Percentiles rank a stretch among this genome's conserved stretches.
phyloP scores from a whole-genome alignment of 2,888 invertebrate species.

The Itoplectis maculator region DNA sequence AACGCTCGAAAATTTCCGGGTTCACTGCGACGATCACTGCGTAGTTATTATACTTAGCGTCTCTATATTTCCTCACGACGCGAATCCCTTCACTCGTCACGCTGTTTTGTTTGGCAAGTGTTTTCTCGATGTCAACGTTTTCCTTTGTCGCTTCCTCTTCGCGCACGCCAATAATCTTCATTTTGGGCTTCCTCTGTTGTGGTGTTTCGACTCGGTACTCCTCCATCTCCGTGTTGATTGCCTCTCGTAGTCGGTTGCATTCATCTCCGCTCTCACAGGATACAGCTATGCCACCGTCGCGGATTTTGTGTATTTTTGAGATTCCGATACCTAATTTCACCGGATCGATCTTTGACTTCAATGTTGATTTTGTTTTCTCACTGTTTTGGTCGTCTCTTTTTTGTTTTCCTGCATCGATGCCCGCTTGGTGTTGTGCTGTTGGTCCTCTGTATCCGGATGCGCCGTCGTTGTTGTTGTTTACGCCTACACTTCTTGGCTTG shows the following conservation, averaged over 20 bases:
- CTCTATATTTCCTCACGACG: constrained; percentile 5
- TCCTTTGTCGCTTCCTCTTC: background rate
- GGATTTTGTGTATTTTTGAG: constrained; percentile 13
- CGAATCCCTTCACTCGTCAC: background rate
- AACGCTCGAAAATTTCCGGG: constrained; percentile 3
- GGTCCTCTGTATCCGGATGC: background rate
- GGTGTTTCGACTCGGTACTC: background rate
- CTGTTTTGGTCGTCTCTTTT: background rate
- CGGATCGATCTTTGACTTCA: constrained; percentile 19
- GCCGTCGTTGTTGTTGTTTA: background rate
- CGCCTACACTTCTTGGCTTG: background rate
- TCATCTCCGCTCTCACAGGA: background rate
- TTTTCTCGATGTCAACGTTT: background rate
- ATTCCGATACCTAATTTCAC: constrained; percentile 1
- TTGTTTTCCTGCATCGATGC: background rate
- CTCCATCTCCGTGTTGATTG: background rate
- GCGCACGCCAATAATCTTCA: background rate
- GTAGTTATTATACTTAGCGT: constrained; percentile 1
- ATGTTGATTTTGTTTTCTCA: background rate
- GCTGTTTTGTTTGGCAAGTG: constrained; percentile 1
- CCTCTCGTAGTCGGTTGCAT: constrained; percentile 1
- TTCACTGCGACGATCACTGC: constrained; percentile 10
- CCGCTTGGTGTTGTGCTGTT: background rate
- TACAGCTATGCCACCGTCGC: constrained; percentile 9
- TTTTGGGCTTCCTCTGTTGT: background rate